Evolutionary conservation across 2,113 vertebrate genomes (phyloP), one percentile per base, ranked within the genome.

Genomic region (Etheostoma spectabile): DNA sequence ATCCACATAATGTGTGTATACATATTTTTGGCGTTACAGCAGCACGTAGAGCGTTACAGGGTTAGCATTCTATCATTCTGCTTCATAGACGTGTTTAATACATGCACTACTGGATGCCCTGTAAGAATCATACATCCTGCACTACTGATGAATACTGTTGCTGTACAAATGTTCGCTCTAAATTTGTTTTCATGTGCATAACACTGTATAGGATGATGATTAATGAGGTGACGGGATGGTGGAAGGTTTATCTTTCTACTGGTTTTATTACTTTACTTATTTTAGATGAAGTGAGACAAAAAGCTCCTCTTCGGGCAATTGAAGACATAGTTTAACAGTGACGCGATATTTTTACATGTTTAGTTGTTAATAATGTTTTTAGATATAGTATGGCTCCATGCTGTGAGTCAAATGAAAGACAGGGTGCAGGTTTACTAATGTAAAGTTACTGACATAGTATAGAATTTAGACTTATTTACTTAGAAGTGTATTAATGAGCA

Each of bases 171-270:
- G 30, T 13, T 69, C 5, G 16, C 8, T 61, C 42, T 46, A 3
- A 35, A 33, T 71, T 3, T 33, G 35, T 82, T 53, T 77, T 57
- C 3, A 42, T 49, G 14, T 83, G 45, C 74, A 59, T 64, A 18
- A 35, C 42, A 55, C 11, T 86, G 74, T 77, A 30, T 11, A 76
- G 45, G 27, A 74, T 82, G 53, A 48, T 85, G 52, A 61, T 59
- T 69, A 62, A 72, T 91, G 88, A 87, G 87, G 84, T 88, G 76
- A 70, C 14, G 72, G 85, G 82, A 85, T 88, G 72, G 2, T 42
- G 38, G 38, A 86, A 85, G 85, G 45, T 27, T 64, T 78, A 61
- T 82, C 10, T 66, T 71, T 27, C 21, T 77, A 16, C 16, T 59
- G 13, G 76, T 83, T 74, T 65, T 57, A 62, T 74, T 24, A 42